Conservation (phyloP, 2,113 vertebrate species). For the Gopherus evgoodei region DNA sequence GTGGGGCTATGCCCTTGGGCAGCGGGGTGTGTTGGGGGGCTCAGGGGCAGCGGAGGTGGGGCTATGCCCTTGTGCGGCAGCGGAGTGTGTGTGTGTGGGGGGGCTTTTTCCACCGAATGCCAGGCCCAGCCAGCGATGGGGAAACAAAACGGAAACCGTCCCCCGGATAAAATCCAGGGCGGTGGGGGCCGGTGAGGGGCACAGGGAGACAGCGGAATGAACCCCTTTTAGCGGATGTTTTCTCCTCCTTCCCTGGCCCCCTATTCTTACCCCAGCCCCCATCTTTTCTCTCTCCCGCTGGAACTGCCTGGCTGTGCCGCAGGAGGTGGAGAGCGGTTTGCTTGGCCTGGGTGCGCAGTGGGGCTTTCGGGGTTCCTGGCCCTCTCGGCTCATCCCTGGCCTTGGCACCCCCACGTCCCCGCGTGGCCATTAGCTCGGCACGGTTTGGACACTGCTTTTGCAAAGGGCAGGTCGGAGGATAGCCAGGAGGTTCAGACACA, state of each 20-base stretch:
- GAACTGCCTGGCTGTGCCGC: not conserved
- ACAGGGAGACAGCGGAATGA: not conserved
- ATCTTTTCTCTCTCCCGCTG: not conserved
- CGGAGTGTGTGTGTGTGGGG: too few relatives aligned
- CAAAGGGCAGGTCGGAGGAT: not conserved
- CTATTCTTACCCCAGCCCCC: too few relatives aligned
- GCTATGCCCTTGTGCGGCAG: too few relatives aligned
- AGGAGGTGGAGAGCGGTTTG: too few relatives aligned
- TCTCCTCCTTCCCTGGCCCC: not conserved
- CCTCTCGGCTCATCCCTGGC: not conserved
- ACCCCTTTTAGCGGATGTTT: not conserved
- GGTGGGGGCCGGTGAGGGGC: not conserved
- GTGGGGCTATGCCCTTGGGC: too few relatives aligned
- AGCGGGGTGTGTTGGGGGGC: too few relatives aligned
- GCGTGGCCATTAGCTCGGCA: not conserved
- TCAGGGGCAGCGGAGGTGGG: not conserved
- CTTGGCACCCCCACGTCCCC: not conserved
- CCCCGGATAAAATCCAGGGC: too few relatives aligned
- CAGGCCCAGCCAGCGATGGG: not conserved
- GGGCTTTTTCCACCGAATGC: not conserved
- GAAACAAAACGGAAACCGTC: not conserved
- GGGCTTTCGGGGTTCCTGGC: too few relatives aligned
- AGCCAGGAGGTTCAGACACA: not conserved
- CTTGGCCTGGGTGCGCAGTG: too few relatives aligned
- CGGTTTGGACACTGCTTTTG: not conserved